Conservation (phyloP, 2,113 vertebrate genomes). For the Istiophorus platypterus region DNA sequence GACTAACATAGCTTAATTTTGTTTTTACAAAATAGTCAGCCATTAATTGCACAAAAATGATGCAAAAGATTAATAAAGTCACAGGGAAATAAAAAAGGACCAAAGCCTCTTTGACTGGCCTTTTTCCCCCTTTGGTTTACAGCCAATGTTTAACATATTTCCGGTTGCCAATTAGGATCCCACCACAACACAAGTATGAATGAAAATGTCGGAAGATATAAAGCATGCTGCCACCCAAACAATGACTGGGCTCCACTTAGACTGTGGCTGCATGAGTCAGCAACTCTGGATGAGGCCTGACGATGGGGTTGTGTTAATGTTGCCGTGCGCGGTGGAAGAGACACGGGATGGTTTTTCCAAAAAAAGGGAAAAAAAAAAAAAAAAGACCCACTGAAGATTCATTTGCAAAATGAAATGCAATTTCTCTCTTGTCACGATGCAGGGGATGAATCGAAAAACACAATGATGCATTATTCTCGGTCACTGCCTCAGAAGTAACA, state of each 20-base stretch:
- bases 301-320: neutral
- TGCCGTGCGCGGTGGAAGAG: neutral
- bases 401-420: conserved; percentile 24
- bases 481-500: too few species aligned
- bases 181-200: conserved; percentile 5
- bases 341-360: too few species aligned
- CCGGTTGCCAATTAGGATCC: neutral
- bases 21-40: neutral
- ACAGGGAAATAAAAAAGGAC: too few species aligned
- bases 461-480: too few species aligned
- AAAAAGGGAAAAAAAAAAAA: too few species aligned
- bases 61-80: too few species aligned
- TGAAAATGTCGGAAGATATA: neutral
- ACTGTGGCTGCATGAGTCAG: neutral
- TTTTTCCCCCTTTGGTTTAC: too few species aligned
- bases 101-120: too few species aligned
- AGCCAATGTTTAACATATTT: too few species aligned
- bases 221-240: neutral
- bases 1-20: too few species aligned
- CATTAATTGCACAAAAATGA: neutral
- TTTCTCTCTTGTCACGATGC: too few species aligned
- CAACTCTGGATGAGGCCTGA: neutral
- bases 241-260: neutral
- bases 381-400: neutral
- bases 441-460: neutral